Base-by-base conservation (phyloP, 2,888 invertebrate species). In the Tenthredo mesomela region DNA sequence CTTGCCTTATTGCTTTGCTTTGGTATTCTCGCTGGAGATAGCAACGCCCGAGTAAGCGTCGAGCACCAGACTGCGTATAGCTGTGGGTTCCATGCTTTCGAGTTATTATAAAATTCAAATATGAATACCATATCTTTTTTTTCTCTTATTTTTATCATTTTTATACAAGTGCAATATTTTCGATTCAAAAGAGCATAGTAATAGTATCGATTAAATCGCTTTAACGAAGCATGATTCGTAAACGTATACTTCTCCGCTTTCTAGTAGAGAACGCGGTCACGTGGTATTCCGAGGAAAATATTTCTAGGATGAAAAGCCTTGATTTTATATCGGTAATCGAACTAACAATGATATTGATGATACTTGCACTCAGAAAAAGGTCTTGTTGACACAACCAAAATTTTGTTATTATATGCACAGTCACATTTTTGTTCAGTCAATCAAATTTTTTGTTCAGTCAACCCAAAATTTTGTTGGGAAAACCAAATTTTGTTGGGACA, bases 41-140 rank as follows among this genome's bases (percentile, higher is more conserved):
- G 54, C 82, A 67, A 82, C 67, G 82, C 82, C 82, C 82, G 82
- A 82, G 82, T 50, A 70, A 82, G 82, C 80, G 80, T 58, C 29
- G 37, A 80, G 61, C 77, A 54, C 33, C 77, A 54, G 25, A 54
- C 29, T 29, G 29, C 33, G 18, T 33, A 33, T 67, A 33, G 67
- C 67, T 5, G 33, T n/a, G 9, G 12, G 7, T 37, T 6, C 43
- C 33, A 47, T 47, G 43, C 25, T 33, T 70, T 37, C 0, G 12
- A n/a, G 37, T 37, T 37, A 6, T 67, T 29, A 15, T 29, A n/a
- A n/a, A 54, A 54, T 54, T n/a, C n/a, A 1, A 10, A 54, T n/a
- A n/a, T n/a, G n/a, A n/a, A n/a, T n/a, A n/a, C n/a, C n/a, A n/a
- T n/a, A n/a, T n/a, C n/a, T n/a, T n/a, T n/a, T n/a, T n/a, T n/a